A percentile compares a stretch with the other conserved stretches of the same genome.
Evolutionary conservation across 2,797 vertebrate species (phyloP).

Genomic region (Dermochelys coriacea): DNA sequence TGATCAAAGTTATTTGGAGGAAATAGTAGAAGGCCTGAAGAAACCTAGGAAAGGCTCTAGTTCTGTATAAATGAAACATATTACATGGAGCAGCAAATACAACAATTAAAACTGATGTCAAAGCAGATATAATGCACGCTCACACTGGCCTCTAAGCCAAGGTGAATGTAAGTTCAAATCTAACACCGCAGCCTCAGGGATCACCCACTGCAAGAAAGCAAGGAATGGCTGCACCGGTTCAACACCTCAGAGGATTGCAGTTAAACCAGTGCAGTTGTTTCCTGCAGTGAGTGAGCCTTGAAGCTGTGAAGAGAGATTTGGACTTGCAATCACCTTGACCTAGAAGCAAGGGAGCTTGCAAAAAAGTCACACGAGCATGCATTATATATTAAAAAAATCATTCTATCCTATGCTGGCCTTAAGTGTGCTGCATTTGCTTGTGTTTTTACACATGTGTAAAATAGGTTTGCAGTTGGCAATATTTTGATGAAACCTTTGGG

Average conservation of each 20-base stretch:
- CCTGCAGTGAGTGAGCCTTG: neutral
- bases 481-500: neutral
- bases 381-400: neutral
- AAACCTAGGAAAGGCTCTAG: neutral
- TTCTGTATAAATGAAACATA: neutral
- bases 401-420: neutral
- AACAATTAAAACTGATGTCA: neutral
- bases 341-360: neutral
- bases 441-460: neutral
- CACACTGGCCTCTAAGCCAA: neutral
- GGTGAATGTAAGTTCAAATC: neutral
- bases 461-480: neutral
- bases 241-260: neutral
- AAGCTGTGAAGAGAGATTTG: neutral
- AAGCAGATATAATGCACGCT: rapidly evolving
- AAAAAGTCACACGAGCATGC: neutral
- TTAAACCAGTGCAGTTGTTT: neutral
- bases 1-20: neutral
- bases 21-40: neutral
- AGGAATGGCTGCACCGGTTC: neutral
- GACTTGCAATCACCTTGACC: neutral
- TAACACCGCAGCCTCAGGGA: neutral
- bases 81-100: neutral
- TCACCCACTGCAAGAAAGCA: neutral
- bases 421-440: neutral